phyloP scores from a whole-genome alignment of 2,113 vertebrate species.

The Oostethus manadensis region DNA sequence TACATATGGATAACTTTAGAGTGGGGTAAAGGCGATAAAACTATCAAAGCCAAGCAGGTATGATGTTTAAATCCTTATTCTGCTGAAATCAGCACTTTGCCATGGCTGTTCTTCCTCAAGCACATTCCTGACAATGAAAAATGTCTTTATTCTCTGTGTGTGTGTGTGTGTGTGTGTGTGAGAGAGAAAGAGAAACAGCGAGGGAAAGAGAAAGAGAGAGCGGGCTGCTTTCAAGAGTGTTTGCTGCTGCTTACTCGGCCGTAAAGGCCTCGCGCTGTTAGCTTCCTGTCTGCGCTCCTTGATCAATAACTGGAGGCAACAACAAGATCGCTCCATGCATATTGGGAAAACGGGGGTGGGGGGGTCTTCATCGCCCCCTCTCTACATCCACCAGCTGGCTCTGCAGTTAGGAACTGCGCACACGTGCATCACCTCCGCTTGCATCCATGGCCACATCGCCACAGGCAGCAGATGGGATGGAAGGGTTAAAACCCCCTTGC shows the following conservation, averaged over 20 bases:
- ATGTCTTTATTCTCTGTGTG: slow-evolving; percentile 57
- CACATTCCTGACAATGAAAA: slow-evolving; percentile 74
- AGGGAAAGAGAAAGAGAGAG: neutral
- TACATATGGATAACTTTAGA: slow-evolving; percentile 55
- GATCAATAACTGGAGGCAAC: slow-evolving; percentile 51
- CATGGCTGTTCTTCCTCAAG: slow-evolving; percentile 59
- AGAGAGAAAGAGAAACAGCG: slow-evolving; percentile 9
- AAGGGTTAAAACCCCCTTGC: slow-evolving; percentile 32
- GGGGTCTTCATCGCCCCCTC: slow-evolving; percentile 36
- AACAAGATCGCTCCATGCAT: slow-evolving; percentile 47
- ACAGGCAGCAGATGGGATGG: slow-evolving; percentile 41
- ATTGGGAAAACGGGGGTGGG: slow-evolving; percentile 20
- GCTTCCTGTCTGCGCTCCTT: slow-evolving; percentile 40
- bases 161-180: slow-evolving; percentile 3
- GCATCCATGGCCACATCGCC: neutral
- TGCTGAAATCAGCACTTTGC: slow-evolving; percentile 74
- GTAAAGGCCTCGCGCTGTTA: slow-evolving; percentile 20
- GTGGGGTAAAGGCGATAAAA: slow-evolving; percentile 37
- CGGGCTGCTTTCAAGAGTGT: slow-evolving; percentile 17
- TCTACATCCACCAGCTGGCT: slow-evolving; percentile 22
- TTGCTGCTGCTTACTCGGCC: slow-evolving; percentile 19
- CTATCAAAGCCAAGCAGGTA: slow-evolving; percentile 53
- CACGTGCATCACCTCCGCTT: slow-evolving; percentile 26
- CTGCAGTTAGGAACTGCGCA: slow-evolving; percentile 35
- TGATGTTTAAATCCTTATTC: slow-evolving; percentile 59